Evolutionary conservation across 1,140 invertebrate genomes (phyloP).

Genomic region (Lineus longissimus): DNA sequence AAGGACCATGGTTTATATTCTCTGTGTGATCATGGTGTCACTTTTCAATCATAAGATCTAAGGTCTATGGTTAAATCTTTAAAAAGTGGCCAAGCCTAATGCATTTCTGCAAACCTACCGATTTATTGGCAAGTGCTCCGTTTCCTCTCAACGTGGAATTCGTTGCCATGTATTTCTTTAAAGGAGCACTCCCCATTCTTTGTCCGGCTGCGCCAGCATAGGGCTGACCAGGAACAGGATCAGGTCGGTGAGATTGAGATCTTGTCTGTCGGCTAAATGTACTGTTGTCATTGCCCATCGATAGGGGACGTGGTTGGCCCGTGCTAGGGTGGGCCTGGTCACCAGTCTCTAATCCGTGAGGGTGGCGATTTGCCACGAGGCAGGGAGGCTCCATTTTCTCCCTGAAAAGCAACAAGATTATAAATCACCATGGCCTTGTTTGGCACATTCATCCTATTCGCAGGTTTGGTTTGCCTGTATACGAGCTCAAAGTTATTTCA

Average conservation of each 20-base stretch:
- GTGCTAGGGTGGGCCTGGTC: slow-evolving; percentile 33
- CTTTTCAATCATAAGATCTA: too few species aligned
- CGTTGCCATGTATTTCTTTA: slow-evolving; percentile 32
- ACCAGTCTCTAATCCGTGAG: slow-evolving; percentile 33
- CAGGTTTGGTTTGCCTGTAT: too few species aligned
- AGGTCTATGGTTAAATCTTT: neutral
- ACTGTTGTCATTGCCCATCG: slow-evolving; percentile 47
- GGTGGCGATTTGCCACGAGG: slow-evolving; percentile 38
- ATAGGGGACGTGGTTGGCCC: slow-evolving; percentile 32
- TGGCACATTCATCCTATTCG: too few species aligned
- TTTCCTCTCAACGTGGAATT: slow-evolving; percentile 29
- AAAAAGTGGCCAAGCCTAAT: neutral
- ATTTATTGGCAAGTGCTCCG: slow-evolving; percentile 35
- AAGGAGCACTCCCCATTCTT: slow-evolving; percentile 43
- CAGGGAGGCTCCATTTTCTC: slow-evolving; percentile 44
- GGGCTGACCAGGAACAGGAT: slow-evolving; percentile 42
- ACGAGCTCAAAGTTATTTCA: too few species aligned
- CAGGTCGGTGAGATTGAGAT: slow-evolving; percentile 38
- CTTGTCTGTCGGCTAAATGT: slow-evolving; percentile 40
- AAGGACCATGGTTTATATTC: too few species aligned
- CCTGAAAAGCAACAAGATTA: too few species aligned
- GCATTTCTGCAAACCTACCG: slow-evolving; percentile 25
- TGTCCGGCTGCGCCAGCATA: slow-evolving; percentile 41
- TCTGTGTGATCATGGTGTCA: too few species aligned
- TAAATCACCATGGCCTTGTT: too few species aligned